Conservation (phyloP, 2,113 vertebrate species). For the Charina bottae region DNA sequence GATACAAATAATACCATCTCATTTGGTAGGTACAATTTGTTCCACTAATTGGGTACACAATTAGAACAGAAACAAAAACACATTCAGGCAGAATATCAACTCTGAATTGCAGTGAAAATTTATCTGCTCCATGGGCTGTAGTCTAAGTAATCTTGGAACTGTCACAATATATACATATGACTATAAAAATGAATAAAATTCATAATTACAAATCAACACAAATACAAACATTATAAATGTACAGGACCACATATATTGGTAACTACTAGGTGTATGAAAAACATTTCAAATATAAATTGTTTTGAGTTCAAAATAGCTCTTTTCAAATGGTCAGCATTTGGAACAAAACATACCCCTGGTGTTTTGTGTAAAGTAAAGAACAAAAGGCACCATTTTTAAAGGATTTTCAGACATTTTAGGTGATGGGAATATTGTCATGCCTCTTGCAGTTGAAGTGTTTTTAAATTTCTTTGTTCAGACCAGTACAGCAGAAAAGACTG, state of each 20-base stretch:
- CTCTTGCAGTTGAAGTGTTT: no score
- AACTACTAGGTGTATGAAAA: background rate
- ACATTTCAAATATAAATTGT: background rate
- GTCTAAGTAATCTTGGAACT: background rate
- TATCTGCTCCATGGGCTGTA: background rate
- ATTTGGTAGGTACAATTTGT: slow-evolving; percentile 20
- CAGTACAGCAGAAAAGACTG: no score
- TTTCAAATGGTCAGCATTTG: background rate
- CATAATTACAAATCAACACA: background rate
- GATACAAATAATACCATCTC: background rate
- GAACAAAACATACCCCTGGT: background rate
- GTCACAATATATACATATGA: background rate
- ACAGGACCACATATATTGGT: background rate
- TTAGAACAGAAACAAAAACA: background rate
- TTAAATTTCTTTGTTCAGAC: no score
- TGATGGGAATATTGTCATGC: no score
- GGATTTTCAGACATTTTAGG: background rate
- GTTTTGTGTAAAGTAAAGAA: background rate
- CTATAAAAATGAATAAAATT: background rate
- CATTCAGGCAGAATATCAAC: background rate
- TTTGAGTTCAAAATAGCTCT: background rate
- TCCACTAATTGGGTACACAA: background rate
- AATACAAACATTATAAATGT: background rate
- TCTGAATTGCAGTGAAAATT: background rate
- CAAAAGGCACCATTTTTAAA: background rate